Conservation (phyloP, 2,113 vertebrate species). For the Urocolius indicus region DNA sequence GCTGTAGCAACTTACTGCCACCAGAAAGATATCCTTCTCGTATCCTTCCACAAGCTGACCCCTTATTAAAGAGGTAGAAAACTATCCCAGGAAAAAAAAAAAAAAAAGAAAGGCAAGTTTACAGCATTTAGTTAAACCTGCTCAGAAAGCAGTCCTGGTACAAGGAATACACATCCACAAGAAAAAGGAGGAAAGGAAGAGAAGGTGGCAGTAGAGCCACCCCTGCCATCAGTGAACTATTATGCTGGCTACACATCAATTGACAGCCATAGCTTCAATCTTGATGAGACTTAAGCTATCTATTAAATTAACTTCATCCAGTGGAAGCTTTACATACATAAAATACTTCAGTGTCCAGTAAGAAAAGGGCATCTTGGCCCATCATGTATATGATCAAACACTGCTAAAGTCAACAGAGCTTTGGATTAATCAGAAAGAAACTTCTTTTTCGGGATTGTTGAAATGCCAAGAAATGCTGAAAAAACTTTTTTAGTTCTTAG, state of each 20-base stretch:
- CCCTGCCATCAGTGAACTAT: neutral
- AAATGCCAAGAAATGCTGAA: neutral
- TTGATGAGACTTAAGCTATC: neutral
- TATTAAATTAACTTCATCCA: neutral
- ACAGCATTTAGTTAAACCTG: neutral
- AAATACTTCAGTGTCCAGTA: neutral
- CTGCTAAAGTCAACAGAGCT: neutral
- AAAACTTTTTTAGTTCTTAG: neutral
- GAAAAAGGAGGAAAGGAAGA: neutral
- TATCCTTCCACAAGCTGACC: neutral
- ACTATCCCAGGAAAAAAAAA: neutral
- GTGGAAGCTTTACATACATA: neutral
- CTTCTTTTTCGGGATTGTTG: neutral
- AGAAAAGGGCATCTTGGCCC: neutral
- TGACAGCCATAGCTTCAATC: neutral
- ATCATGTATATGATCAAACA: rapidly evolving
- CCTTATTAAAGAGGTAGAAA: neutral
- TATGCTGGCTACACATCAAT: neutral
- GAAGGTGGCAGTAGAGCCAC: neutral
- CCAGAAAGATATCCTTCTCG: neutral
- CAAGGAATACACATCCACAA: neutral
- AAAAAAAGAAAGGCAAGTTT: neutral
- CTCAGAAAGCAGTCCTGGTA: neutral
- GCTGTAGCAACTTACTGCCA: neutral
- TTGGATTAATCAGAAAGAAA: neutral